A percentile compares a stretch with the other conserved stretches of the same genome.
Evolutionary conservation across 2,113 vertebrate species (phyloP).

Genomic region (Gadus macrocephalus): DNA sequence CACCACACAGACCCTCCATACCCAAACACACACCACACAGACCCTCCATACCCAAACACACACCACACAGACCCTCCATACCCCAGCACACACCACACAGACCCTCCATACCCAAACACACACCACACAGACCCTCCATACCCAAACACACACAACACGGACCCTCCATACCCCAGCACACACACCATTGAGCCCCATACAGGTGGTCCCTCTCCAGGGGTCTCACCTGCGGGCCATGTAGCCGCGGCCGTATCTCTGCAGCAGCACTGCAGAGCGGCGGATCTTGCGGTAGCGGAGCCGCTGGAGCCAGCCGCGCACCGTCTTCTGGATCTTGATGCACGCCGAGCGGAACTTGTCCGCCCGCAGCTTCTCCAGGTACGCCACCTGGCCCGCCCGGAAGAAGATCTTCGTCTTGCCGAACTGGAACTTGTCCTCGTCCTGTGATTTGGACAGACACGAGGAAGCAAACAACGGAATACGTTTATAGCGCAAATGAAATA

Average conservation of each 20-base stretch:
- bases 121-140: no score
- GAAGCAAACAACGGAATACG: background rate
- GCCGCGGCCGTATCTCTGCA: slow-evolving; percentile 83
- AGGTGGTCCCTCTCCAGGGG: no score
- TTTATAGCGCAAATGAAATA: no score
- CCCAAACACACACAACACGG: no score
- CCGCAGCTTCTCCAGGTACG: slow-evolving; percentile 92
- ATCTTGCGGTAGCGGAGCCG: slow-evolving; percentile 76
- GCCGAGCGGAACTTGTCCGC: slow-evolving; percentile 88
- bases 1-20: no score
- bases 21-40: no score
- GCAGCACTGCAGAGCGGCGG: slow-evolving; percentile 59
- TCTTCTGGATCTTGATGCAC: slow-evolving; percentile 94
- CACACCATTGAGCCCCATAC: no score
- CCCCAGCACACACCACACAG: no score
- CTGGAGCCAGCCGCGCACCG: slow-evolving; percentile 91
- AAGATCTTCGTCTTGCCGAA: slow-evolving; percentile 96
- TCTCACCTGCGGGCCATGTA: slow-evolving; percentile 84
- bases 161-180: no score
- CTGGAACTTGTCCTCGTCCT: slow-evolving; percentile 97
- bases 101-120: no score
- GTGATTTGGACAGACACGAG: slow-evolving; percentile 7
- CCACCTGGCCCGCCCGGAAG: slow-evolving; percentile 96
- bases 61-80: no score
- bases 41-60: no score